A percentile compares a stretch with the other conserved stretches of the same genome.
Evolutionary conservation across 2,113 vertebrate species (phyloP).

Genomic region (Lonchura striata): DNA sequence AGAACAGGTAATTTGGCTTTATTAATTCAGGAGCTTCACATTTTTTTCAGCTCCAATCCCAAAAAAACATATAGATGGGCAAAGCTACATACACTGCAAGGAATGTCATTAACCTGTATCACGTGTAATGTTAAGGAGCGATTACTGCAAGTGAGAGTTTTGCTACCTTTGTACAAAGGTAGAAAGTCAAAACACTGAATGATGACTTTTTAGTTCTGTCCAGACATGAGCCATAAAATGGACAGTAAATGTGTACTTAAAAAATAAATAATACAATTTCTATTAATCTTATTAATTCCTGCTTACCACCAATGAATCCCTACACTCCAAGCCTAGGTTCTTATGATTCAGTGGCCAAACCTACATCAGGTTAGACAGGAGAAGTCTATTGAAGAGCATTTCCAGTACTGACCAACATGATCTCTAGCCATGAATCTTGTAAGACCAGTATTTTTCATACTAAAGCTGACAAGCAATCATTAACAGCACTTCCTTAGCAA

Average conservation of each 20-base stretch:
- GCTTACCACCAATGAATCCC: neutral
- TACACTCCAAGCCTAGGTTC: neutral
- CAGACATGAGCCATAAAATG: neutral
- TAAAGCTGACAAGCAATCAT: neutral
- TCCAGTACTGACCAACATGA: neutral
- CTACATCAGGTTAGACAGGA: neutral
- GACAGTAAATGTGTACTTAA: neutral
- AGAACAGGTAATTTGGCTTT: neutral
- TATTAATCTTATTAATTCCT: neutral
- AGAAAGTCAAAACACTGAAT: neutral
- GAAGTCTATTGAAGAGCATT: neutral
- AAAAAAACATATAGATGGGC: neutral
- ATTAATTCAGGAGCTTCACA: neutral
- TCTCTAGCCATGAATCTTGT: neutral
- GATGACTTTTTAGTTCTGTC: neutral
- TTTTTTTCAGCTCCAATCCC: neutral
- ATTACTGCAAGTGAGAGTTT: neutral
- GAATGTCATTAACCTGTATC: neutral
- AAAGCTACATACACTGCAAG: neutral
- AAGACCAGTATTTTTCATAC: neutral
- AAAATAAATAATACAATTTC: neutral
- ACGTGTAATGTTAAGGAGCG: rapidly evolving
- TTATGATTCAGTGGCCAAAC: neutral
- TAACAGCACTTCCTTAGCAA: neutral
- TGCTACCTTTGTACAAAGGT: neutral